These are phyloP conservation scores for Parelbella ahira DNA, from an alignment of 2,888 invertebrate species.

Conservation along the genomic window DNA sequence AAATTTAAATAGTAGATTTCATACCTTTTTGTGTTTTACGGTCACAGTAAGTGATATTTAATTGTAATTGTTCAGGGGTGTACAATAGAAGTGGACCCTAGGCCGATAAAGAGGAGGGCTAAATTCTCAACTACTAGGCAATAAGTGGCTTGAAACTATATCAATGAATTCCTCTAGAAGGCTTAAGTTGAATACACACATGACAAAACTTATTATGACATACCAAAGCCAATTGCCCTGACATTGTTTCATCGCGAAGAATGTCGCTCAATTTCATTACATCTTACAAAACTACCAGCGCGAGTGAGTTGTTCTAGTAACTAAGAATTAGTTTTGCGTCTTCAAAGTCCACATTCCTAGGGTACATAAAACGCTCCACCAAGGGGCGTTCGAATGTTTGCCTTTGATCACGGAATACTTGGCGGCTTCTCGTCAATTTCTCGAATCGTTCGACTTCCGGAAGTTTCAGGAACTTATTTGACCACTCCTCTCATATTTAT, in stretches of 20 bases:
- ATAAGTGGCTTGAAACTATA: no score
- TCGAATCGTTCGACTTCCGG: constrained; percentile 33
- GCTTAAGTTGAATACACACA: no score
- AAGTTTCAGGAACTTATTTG: constrained; percentile 1
- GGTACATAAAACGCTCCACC: constrained; percentile 62
- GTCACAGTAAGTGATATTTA: no score
- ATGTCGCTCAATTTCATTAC: constrained; percentile 26
- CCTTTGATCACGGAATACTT: constrained; percentile 64
- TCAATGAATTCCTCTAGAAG: no score
- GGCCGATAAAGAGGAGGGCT: no score
- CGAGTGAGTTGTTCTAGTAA: constrained; percentile 35
- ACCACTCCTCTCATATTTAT: constrained; percentile 4
- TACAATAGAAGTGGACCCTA: no score
- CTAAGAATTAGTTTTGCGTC: constrained; percentile 69
- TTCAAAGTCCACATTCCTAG: constrained; percentile 68
- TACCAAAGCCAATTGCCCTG: constrained; percentile 34
- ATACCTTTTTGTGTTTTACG: no score
- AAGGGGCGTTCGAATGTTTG: constrained; percentile 42
- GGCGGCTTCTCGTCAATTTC: constrained; percentile 45
- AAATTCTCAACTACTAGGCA: no score
- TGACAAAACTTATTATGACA: constrained; percentile 39
- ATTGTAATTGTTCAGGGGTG: no score
- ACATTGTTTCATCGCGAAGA: constrained; percentile 42
- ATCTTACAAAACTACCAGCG: constrained; percentile 17
- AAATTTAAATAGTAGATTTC: no score